These are phyloP conservation scores for Capreolus pygargus DNA, from an alignment of 2,113 vertebrate genomes.

Conservation along the genomic window DNA sequence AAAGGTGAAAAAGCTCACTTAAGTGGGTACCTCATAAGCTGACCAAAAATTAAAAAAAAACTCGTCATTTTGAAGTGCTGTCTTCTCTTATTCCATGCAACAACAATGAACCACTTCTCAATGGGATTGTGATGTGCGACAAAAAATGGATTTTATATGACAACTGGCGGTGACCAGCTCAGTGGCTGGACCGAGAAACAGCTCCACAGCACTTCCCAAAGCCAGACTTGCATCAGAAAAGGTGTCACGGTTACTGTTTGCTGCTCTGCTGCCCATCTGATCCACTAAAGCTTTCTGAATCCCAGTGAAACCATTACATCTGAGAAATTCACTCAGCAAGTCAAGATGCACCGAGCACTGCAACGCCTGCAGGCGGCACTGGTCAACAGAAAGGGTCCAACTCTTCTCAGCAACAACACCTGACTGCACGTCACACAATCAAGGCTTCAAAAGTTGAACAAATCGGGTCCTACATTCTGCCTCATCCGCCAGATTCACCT, in stretches of 20 bases:
- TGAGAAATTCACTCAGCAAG: not conserved
- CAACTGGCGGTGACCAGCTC: not conserved
- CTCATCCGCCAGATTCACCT: not conserved
- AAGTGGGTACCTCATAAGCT: not conserved
- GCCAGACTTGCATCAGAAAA: not conserved
- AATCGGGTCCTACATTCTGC: not conserved
- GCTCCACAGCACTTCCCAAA: not conserved
- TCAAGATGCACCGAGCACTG: not conserved
- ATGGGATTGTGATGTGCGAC: not conserved
- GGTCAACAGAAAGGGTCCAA: not conserved
- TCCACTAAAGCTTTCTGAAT: not conserved
- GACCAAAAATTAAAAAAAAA: not conserved
- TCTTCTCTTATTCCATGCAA: not conserved
- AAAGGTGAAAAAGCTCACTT: not conserved
- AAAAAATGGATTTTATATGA: not conserved
- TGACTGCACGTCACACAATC: accelerated
- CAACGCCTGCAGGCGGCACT: accelerated
- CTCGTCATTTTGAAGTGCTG: not conserved
- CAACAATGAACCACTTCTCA: not conserved
- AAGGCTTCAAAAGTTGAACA: not conserved
- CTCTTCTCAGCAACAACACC: not conserved
- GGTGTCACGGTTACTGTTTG: not conserved
- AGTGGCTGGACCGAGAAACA: not conserved
- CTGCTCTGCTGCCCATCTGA: not conserved
- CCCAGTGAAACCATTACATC: not conserved